Evolutionary conservation across 2,113 vertebrate genomes (phyloP).

Genomic region (Fregetta grallaria): DNA sequence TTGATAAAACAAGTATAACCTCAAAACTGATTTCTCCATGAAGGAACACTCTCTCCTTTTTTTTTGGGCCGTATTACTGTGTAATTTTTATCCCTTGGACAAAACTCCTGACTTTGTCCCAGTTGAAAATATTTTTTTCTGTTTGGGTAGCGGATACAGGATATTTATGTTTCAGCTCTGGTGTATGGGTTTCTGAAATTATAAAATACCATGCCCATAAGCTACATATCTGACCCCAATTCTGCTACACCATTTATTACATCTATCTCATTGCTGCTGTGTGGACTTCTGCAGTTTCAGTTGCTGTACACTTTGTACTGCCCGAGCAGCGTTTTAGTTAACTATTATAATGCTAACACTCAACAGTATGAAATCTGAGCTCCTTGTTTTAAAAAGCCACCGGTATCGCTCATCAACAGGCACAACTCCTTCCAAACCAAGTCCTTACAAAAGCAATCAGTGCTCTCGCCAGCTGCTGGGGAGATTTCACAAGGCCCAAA

Average conservation of each 20-base stretch:
- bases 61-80: rapidly evolving
- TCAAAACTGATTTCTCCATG: constrained; percentile 20
- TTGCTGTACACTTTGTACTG: neutral
- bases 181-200: neutral
- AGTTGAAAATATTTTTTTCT: neutral
- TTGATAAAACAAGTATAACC: neutral
- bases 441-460: neutral
- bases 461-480: neutral
- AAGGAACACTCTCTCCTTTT: neutral
- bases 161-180: neutral
- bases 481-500: neutral
- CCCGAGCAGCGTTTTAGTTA: neutral
- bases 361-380: neutral
- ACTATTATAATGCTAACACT: neutral
- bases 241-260: neutral
- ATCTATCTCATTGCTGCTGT: neutral
- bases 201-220: neutral
- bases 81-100: neutral
- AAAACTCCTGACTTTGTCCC: neutral
- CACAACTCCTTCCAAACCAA: neutral
- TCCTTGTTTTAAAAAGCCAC: neutral
- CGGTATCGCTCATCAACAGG: neutral
- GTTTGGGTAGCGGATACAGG: neutral
- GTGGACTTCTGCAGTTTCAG: neutral
- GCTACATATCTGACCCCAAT: neutral